phyloP scores from a whole-genome alignment of 1,140 invertebrate genomes.

The Leptoteleia sp. region DNA sequence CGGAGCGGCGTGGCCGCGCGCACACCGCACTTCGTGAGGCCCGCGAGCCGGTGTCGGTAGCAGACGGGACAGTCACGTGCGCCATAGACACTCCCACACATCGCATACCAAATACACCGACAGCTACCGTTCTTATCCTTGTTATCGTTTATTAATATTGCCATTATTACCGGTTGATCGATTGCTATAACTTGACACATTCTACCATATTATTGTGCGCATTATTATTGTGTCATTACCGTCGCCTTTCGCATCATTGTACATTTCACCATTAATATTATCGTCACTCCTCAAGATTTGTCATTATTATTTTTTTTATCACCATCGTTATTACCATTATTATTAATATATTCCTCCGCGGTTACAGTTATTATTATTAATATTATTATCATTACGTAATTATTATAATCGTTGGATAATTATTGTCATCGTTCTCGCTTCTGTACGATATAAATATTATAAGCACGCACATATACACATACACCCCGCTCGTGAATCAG shows the following conservation, averaged over 20 bases:
- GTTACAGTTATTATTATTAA: no score
- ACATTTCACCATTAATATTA: no score
- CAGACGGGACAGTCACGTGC: conserved; percentile 73
- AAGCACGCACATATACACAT: conserved; percentile 22
- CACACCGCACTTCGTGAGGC: conserved; percentile 72
- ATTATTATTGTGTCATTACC: no score
- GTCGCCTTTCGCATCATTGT: no score
- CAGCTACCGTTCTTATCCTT: conserved; percentile 28
- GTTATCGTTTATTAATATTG: conserved; percentile 8
- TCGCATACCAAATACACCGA: conserved; percentile 4
- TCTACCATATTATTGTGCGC: no score
- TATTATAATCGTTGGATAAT: no score
- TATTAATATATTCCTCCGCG: no score
- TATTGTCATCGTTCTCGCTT: conserved; percentile 14
- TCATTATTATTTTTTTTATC: no score
- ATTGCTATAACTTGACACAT: no score
- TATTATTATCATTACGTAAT: no score
- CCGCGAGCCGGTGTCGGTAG: conserved; percentile 79
- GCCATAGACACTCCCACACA: conserved; percentile 41
- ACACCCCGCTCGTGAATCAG: conserved; percentile 44
- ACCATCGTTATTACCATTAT: no score
- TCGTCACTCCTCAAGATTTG: no score
- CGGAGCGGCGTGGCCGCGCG: conserved; percentile 27
- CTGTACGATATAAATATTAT: conserved; percentile 20
- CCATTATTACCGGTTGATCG: conserved; percentile 4